Evolutionary conservation across 2,113 vertebrate species (phyloP), one percentile per base, ranked within the genome.

Genomic region (Drymodes brunneopygia): DNA sequence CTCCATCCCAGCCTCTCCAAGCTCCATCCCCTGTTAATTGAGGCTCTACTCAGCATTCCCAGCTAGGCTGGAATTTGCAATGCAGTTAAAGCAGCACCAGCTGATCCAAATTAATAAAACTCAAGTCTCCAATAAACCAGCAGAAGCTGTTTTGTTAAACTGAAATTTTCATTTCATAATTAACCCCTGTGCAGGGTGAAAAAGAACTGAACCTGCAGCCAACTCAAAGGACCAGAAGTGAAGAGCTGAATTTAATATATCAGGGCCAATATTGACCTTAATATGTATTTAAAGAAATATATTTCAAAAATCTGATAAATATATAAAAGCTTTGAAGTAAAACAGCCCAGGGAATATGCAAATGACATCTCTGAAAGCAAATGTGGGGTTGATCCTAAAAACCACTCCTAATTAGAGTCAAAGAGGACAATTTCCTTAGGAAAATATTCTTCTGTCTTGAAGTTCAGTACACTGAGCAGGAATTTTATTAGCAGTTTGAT

Each of bases 401-500:
- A 27, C 17, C 61, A 16, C n/a, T 71, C 53, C 25, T 79, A 90
- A 91, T 88, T 82, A 78, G 33, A 18, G 15, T 5, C 62, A 85
- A 87, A 84, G 83, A 85, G 62, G 77, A 66, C 50, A 23, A 85
- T 77, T 95, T 94, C 87, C 87, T 90, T 95, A 20, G 51, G 80
- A 91, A 94, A 97, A 96, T 82, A 94, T 31, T 86, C 57, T 82
- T 62, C 50, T 70, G 16, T 12, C 89, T 73, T 66, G 73, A 85
- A 90, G 54, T 56, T 85, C n/a, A 73, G 42, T 40, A 19, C 67
- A 25, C 77, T 61, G 86, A 89, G 64, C 16, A 56, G 66, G 81
- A 19, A 44, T 91, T 97, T 97, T 90, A 96, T 91, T 60, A 66
- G 36, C 83, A 56, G 70, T 91, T 94, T 91, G 89, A 93, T 91